Percentiles rank a stretch among this genome's conserved stretches.
phyloP scores from a whole-genome alignment of 2,888 invertebrate genomes.

The Ctenicera cuprea region DNA sequence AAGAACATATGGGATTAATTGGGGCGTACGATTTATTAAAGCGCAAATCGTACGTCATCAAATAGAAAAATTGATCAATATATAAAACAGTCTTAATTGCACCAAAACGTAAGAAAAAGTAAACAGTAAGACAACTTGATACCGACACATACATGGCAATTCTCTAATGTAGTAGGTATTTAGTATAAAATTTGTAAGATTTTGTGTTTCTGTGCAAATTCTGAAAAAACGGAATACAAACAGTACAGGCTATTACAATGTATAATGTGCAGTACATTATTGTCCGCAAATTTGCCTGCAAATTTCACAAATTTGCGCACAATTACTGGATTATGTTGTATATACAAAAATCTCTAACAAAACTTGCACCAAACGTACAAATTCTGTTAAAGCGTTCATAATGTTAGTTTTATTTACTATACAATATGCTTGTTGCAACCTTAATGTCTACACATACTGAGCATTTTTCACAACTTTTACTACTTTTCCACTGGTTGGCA shows the following conservation, averaged over 20 bases:
- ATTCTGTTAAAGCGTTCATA: slow-evolving; percentile 45
- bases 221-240: slow-evolving; percentile 54
- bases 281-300: slow-evolving; percentile 48
- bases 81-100: slow-evolving; percentile 72
- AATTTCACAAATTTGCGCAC: slow-evolving; percentile 59
- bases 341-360: slow-evolving; percentile 55
- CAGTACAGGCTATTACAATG: slow-evolving; percentile 54
- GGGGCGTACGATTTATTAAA: slow-evolving; percentile 30
- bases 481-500: slow-evolving; percentile 64
- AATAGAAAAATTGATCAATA: slow-evolving; percentile 43
- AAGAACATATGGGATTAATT: slow-evolving; percentile 36
- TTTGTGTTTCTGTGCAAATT: slow-evolving; percentile 59
- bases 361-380: slow-evolving; percentile 44
- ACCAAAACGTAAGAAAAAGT: slow-evolving; percentile 63
- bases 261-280: slow-evolving; percentile 45
- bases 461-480: slow-evolving; percentile 66
- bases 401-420: slow-evolving; percentile 51
- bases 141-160: slow-evolving; percentile 48
- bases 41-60: slow-evolving; percentile 34
- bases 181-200: slow-evolving; percentile 63
- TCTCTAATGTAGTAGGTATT: slow-evolving; percentile 47
- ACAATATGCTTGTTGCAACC: slow-evolving; percentile 52
- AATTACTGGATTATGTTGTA: slow-evolving; percentile 57
- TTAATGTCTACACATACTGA: slow-evolving; percentile 67
- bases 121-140: slow-evolving; percentile 36